Evolutionary conservation across 2,888 invertebrate genomes (phyloP).

Genomic region (Camponotus fellah): DNA sequence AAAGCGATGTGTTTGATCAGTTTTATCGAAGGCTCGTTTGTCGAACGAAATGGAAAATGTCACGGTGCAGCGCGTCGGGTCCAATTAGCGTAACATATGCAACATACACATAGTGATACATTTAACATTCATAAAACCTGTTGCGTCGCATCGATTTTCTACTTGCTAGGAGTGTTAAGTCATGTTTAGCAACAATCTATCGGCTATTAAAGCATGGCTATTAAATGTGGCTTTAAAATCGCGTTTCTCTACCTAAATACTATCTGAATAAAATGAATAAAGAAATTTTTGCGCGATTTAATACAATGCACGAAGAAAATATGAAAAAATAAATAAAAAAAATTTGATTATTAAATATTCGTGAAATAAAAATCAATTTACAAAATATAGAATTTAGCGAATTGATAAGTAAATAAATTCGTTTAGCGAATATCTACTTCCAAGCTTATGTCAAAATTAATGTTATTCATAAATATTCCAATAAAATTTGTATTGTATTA

Average conservation of each 20-base stretch:
- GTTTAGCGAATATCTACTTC: not conserved
- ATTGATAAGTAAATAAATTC: not conserved
- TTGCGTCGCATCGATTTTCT: conserved; percentile 25
- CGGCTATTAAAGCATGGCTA: conserved; percentile 17
- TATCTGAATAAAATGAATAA: not conserved
- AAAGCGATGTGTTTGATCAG: conserved; percentile 28
- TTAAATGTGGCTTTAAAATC: conserved; percentile 15
- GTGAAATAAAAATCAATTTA: not conserved
- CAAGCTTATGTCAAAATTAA: not conserved
- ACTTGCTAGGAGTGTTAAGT: conserved; percentile 32
- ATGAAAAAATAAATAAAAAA: not conserved
- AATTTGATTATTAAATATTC: not conserved
- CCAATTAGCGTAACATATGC: conserved; percentile 54
- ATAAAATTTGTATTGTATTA: not conserved
- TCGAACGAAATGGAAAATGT: conserved; percentile 54
- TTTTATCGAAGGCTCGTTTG: conserved; percentile 29
- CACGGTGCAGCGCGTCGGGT: conserved; percentile 9
- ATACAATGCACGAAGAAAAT: not conserved
- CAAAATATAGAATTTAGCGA: not conserved
- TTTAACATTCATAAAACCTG: conserved; percentile 41
- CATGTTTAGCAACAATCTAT: conserved; percentile 35
- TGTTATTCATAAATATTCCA: not conserved
- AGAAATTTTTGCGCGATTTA: not conserved
- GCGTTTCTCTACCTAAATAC: not conserved
- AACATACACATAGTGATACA: conserved; percentile 25